Conservation (phyloP, 2,888 invertebrate species). For the Julus scanicus region DNA sequence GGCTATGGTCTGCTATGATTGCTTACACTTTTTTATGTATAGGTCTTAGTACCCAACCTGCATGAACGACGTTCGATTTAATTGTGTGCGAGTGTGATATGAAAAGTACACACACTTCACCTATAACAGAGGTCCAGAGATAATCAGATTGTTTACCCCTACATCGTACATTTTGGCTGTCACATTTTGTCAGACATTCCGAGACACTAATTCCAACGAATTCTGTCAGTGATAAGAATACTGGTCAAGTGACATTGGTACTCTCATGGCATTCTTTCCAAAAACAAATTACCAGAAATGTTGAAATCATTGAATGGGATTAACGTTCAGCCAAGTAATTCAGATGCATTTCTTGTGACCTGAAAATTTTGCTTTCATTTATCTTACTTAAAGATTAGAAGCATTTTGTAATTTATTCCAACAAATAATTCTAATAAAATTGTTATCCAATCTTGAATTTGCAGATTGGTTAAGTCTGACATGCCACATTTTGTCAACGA, state of each 20-base stretch:
- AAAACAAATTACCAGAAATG: no score
- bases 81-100: slow-evolving; percentile 37
- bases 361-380: no score
- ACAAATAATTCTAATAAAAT: no score
- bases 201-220: slow-evolving; percentile 12
- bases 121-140: background rate
- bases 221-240: slow-evolving; percentile 14
- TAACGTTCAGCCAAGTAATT: no score
- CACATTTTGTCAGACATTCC: slow-evolving; percentile 25
- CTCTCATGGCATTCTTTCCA: no score
- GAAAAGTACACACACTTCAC: slow-evolving; percentile 45
- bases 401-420: no score
- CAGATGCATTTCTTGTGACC: no score
- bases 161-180: slow-evolving; percentile 21
- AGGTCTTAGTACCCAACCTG: slow-evolving; percentile 27
- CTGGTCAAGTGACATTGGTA: background rate
- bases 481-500: no score
- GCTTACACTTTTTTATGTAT: background rate
- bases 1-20: slow-evolving; percentile 28
- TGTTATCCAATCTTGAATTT: no score
- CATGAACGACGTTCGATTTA: slow-evolving; percentile 43
- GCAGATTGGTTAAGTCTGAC: no score
- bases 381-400: no score
- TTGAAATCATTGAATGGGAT: no score
- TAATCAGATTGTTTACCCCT: slow-evolving; percentile 39